Evolutionary conservation across 2,797 vertebrate species (phyloP).

Genomic region (Staurois parvus): DNA sequence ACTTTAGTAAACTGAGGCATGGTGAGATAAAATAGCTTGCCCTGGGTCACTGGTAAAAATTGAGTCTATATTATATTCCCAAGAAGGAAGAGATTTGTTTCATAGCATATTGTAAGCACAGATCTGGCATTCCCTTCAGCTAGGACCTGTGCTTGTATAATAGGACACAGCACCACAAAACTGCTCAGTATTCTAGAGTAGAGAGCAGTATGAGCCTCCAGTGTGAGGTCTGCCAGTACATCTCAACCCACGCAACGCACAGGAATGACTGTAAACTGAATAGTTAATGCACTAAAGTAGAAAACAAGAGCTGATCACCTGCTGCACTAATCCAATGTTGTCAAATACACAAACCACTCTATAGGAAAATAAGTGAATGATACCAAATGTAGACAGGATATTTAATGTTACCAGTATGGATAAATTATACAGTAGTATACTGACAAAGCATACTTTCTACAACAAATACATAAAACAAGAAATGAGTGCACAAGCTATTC

Average conservation of each 20-base stretch:
- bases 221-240: slow-evolving; percentile 25
- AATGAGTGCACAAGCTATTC: too few species aligned
- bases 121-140: slow-evolving; percentile 29
- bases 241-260: slow-evolving; percentile 31
- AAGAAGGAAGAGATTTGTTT: slow-evolving; percentile 52
- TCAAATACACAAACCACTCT: slow-evolving; percentile 11
- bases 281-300: slow-evolving; percentile 26
- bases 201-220: not conserved
- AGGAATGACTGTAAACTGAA: slow-evolving; percentile 31
- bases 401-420: not conserved
- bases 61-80: slow-evolving; percentile 56
- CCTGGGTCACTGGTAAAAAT: slow-evolving; percentile 61
- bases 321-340: slow-evolving; percentile 35
- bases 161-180: not conserved
- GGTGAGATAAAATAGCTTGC: slow-evolving; percentile 58
- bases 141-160: slow-evolving; percentile 5
- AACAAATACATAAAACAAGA: too few species aligned
- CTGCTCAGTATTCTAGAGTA: slow-evolving; percentile 1
- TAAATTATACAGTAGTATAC: not conserved
- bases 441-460: not conserved
- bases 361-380: not conserved
- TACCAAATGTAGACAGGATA: not conserved
- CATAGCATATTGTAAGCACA: slow-evolving; percentile 40
- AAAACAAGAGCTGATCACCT: slow-evolving; percentile 5
- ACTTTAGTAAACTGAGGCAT: slow-evolving; percentile 56